Evolutionary conservation across 1,140 invertebrate genomes (phyloP).

Genomic region (Hylaeus anthracinus): DNA sequence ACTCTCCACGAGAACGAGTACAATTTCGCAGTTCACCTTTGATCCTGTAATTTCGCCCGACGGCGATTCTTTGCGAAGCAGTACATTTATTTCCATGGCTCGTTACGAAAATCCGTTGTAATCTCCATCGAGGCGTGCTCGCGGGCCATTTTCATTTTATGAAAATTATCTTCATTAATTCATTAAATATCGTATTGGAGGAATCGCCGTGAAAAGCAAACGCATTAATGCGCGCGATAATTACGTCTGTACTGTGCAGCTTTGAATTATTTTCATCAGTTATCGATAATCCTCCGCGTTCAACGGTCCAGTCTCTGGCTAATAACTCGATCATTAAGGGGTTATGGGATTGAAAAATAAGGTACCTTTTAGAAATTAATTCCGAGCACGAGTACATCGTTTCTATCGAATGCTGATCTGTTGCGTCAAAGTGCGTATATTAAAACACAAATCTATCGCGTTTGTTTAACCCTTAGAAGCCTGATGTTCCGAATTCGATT

Average conservation of each 20-base stretch:
- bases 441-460: too few species aligned
- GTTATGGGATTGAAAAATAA: too few species aligned
- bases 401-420: too few species aligned
- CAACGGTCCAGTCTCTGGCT: not conserved
- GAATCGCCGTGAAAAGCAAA: not conserved
- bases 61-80: not conserved
- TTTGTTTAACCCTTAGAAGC: too few species aligned
- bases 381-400: too few species aligned
- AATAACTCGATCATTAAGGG: too few species aligned
- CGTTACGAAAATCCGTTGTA: constrained; percentile 30
- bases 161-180: constrained; percentile 41
- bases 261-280: constrained; percentile 9
- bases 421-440: too few species aligned
- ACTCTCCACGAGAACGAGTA: too few species aligned
- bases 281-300: not conserved
- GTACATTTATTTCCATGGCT: not conserved
- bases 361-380: too few species aligned
- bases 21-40: not conserved
- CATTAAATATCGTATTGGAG: constrained; percentile 16
- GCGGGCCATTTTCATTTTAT: not conserved
- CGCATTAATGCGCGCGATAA: constrained; percentile 26
- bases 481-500: too few species aligned
- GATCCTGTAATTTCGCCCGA: not conserved
- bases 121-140: not conserved
- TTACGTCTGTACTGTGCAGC: not conserved